Base-by-base conservation (phyloP, 2,888 invertebrate species). In the Caenorhabditis sulstoni region DNA sequence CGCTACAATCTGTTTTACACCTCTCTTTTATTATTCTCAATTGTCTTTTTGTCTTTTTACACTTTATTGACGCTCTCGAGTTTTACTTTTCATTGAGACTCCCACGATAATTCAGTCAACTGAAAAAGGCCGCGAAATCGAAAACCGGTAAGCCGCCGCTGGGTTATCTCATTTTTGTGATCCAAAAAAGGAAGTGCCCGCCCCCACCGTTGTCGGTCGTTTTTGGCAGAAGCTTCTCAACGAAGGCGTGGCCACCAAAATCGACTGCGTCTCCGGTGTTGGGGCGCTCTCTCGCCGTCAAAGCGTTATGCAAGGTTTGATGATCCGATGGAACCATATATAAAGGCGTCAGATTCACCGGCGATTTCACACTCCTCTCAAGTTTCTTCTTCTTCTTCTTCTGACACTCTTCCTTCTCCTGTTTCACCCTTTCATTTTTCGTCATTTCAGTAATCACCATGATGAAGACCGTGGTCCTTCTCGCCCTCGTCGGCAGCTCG, bases 271-370 rank as follows among this genome's bases (percentile, higher is more conserved):
- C 57, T 71, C 55, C 41, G 11, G 9, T 14, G 35, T 37, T n/a
- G n/a, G 2, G 8, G 11, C 8, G 8, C 0, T 64, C n/a, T 71
- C 49, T 64, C 14, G 44, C 1, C n/a, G 0, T 18, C 12, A 18
- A 49, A 64, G 64, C 39, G 62, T 71, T 62, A 71, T 62, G 71
- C 71, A 71, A 71, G 71, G 62, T 71, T 71, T 71, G 55, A 64
- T 64, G 71, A 71, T 71, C 71, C 71, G 35, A 41, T 71, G 71
- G 62, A 62, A 71, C 57, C 71, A 64, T 71, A 71, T 71, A 71
- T 71, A 71, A 71, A 71, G 71, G 55, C 55, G 62, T 35, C 7
- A 12, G 3, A 16, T 41, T 41, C 11, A 11, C 41, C 11, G 12
- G 22, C 4, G 16, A 2, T 12, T 12, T 1, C 9, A 41, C 12